Evolutionary conservation across 2,888 invertebrate species (phyloP).

Genomic region (Limnephilus rhombicus): DNA sequence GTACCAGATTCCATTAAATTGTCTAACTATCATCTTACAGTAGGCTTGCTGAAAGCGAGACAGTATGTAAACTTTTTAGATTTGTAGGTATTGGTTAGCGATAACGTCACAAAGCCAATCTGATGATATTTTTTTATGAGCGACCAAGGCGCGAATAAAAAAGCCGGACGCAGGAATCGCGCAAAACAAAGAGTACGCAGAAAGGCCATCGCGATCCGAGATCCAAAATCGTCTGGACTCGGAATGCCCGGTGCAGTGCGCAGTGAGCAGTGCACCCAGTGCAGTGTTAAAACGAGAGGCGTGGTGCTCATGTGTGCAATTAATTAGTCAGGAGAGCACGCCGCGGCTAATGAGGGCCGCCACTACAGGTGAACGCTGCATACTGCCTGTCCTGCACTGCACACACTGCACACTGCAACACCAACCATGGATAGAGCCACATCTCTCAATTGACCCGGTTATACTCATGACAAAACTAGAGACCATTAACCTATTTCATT

Average conservation of each 20-base stretch:
- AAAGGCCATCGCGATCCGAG: slow-evolving; percentile 6
- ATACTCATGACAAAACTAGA: background rate
- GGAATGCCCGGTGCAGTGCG: slow-evolving; percentile 30
- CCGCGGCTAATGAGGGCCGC: slow-evolving; percentile 56
- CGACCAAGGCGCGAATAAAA: slow-evolving; percentile 46
- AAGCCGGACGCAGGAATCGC: slow-evolving; percentile 30
- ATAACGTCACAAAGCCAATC: slow-evolving; percentile 39
- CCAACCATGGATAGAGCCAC: background rate
- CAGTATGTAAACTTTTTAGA: background rate
- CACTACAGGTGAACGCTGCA: slow-evolving; percentile 16
- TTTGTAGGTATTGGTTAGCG: background rate
- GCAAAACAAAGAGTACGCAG: slow-evolving; percentile 35
- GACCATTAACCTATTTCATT: background rate
- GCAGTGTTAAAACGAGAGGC: slow-evolving; percentile 63
- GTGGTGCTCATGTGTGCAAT: slow-evolving; percentile 64
- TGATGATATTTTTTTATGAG: slow-evolving; percentile 58
- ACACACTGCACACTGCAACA: background rate
- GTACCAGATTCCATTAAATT: too few relatives aligned
- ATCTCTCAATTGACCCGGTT: background rate
- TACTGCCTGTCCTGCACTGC: background rate
- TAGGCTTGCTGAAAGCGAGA: background rate
- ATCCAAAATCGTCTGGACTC: background rate
- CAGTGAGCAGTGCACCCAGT: slow-evolving; percentile 43
- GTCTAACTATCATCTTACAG: too few relatives aligned
- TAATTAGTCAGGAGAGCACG: slow-evolving; percentile 55